A percentile compares a stretch with the other conserved stretches of the same genome.
These are phyloP conservation scores for Acanthurus tractus DNA, from an alignment of 2,797 vertebrate genomes.

Conservation along the genomic window DNA sequence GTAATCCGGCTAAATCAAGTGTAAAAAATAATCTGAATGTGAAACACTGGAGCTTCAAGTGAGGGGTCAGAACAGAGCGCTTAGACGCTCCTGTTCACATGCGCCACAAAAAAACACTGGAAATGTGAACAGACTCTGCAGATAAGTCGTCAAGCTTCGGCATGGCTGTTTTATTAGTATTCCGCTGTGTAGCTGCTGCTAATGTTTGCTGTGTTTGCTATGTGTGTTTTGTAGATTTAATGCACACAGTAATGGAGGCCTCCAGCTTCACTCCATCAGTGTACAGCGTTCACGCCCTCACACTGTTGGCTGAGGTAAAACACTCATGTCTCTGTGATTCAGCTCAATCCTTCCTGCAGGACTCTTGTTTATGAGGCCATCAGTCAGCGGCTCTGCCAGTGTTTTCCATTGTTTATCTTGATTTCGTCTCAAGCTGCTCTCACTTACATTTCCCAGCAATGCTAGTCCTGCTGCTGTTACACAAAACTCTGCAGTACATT, in stretches of 20 bases:
- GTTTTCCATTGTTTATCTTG: slow-evolving; percentile 23
- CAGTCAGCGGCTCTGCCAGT: slow-evolving; percentile 19
- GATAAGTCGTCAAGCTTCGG: slow-evolving; percentile 13
- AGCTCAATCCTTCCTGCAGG: neutral
- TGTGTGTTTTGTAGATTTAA: slow-evolving; percentile 90
- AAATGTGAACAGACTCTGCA: neutral
- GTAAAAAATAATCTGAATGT: slow-evolving; percentile 13
- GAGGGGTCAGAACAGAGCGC: no score
- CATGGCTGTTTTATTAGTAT: slow-evolving; percentile 25
- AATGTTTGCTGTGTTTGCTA: slow-evolving; percentile 41
- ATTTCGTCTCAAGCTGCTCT: slow-evolving; percentile 35
- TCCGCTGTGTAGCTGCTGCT: slow-evolving; percentile 39
- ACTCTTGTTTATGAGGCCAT: slow-evolving; percentile 21
- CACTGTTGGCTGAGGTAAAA: slow-evolving; percentile 96
- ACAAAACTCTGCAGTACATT: neutral
- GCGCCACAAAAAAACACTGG: neutral
- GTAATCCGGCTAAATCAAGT: slow-evolving; percentile 28
- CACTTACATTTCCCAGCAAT: slow-evolving; percentile 20
- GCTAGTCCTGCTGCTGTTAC: slow-evolving; percentile 21
- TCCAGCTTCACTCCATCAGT: slow-evolving; percentile 97
- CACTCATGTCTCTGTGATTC: slow-evolving; percentile 24
- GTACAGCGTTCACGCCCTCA: slow-evolving; percentile 97
- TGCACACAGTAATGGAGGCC: slow-evolving; percentile 95
- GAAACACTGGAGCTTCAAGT: neutral
- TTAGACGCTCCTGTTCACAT: neutral